Conservation (phyloP, 2,888 invertebrate species). For the Therioaphis trifolii region DNA sequence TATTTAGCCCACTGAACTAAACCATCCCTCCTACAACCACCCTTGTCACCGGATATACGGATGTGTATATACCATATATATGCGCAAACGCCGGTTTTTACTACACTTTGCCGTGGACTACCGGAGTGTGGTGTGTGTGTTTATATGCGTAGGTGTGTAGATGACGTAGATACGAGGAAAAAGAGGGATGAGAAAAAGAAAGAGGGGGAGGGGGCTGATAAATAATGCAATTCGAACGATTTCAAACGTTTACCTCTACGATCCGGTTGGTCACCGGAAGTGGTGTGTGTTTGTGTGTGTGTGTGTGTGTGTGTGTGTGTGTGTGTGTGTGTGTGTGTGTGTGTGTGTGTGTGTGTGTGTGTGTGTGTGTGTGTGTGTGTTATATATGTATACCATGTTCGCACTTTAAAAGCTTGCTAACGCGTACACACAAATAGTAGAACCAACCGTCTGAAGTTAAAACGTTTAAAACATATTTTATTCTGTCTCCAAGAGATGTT, state of each 20-base stretch:
- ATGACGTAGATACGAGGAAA: not conserved
- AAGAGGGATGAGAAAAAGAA: too few species aligned
- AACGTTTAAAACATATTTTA: not conserved
- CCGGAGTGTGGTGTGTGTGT: not conserved
- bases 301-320: not conserved
- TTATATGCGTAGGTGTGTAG: not conserved
- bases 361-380: too few species aligned
- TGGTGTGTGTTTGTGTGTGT: not conserved
- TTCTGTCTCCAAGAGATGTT: too few species aligned
- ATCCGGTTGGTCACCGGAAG: not conserved
- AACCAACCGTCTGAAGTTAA: not conserved
- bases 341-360: too few species aligned
- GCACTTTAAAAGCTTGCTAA: not conserved
- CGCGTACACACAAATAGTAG: not conserved
- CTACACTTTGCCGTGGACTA: not conserved
- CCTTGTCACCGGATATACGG: not conserved
- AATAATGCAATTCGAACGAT: conserved; percentile 45
- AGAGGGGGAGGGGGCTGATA: not conserved
- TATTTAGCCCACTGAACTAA: not conserved
- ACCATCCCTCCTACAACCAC: not conserved
- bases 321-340: not conserved
- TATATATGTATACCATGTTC: not conserved
- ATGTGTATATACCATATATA: not conserved
- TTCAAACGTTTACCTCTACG: conserved; percentile 31
- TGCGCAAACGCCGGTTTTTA: not conserved